These are phyloP conservation scores for Alca torda DNA, from an alignment of 2,797 vertebrate genomes.

Conservation along the genomic window DNA sequence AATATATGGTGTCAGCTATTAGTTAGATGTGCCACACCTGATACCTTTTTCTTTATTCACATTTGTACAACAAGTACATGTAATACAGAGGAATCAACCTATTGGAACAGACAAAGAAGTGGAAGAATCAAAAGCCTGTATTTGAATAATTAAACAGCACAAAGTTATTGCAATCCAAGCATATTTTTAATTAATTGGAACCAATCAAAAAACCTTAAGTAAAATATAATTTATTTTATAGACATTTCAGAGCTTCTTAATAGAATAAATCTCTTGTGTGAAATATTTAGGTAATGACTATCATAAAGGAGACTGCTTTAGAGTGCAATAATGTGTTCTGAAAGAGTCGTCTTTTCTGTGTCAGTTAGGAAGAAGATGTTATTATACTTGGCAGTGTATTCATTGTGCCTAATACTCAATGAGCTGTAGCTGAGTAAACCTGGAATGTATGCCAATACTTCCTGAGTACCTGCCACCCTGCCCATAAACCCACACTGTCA, in stretches of 20 bases:
- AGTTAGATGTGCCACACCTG: not conserved
- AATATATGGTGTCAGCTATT: not conserved
- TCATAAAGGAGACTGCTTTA: slow-evolving; percentile 75
- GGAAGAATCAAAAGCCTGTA: slow-evolving; percentile 12
- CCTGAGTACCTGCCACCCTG: not conserved
- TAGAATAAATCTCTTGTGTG: slow-evolving; percentile 73
- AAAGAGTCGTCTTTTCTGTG: slow-evolving; percentile 56
- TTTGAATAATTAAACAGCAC: slow-evolving; percentile 53
- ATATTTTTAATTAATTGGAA: slow-evolving; percentile 74
- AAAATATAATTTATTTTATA: slow-evolving; percentile 75
- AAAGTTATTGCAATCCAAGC: slow-evolving; percentile 54
- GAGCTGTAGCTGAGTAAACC: slow-evolving; percentile 1
- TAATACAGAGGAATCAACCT: not conserved
- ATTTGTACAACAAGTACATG: not conserved
- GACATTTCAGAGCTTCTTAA: slow-evolving; percentile 65
- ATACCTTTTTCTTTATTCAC: not conserved
- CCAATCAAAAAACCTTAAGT: slow-evolving; percentile 59
- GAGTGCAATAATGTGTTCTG: slow-evolving; percentile 71
- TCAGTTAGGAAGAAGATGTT: slow-evolving; percentile 61
- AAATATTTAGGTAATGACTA: slow-evolving; percentile 80
- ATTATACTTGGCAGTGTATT: slow-evolving; percentile 51
- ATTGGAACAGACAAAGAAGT: slow-evolving; percentile 20
- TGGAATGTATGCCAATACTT: not conserved
- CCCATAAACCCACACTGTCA: not conserved
- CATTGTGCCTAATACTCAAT: slow-evolving; percentile 48